Evolutionary conservation across 2,888 invertebrate species (phyloP).

Genomic region (Drosophila anomalata): DNA sequence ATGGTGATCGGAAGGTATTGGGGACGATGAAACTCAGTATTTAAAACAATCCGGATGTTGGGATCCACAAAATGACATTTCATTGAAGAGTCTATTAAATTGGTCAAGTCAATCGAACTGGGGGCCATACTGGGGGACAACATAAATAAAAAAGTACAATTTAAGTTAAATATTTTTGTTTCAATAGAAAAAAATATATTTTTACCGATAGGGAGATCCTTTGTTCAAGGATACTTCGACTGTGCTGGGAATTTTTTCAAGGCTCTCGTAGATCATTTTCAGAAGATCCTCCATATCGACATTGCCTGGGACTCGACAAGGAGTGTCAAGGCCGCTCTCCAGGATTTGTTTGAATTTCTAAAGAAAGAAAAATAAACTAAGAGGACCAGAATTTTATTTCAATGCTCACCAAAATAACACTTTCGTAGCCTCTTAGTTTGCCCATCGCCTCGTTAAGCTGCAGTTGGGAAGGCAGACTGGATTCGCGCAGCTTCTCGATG

Average conservation of each 20-base stretch:
- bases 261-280: slow-evolving; percentile 43
- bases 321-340: slow-evolving; percentile 30
- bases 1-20: background rate
- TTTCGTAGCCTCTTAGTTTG: slow-evolving; percentile 66
- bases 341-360: slow-evolving; percentile 67
- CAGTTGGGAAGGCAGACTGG: slow-evolving; percentile 67
- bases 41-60: slow-evolving; percentile 53
- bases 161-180: too few species aligned
- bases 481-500: slow-evolving; percentile 66
- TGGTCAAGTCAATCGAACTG: slow-evolving; percentile 8
- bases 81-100: slow-evolving; percentile 21
- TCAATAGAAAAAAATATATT: background rate
- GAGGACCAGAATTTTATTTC: background rate
- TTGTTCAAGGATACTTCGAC: slow-evolving; percentile 61
- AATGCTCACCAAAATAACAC: slow-evolving; percentile 64
- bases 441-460: slow-evolving; percentile 64
- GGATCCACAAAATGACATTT: slow-evolving; percentile 64
- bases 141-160: background rate
- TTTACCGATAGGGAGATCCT: slow-evolving; percentile 74
- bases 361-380: background rate
- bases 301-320: slow-evolving; percentile 52
- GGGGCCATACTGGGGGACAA: background rate
- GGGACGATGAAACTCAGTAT: background rate
- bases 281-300: slow-evolving; percentile 66
- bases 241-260: slow-evolving; percentile 72